Conservation (phyloP, 2,888 invertebrate genomes). For the Diarsia brunnea region DNA sequence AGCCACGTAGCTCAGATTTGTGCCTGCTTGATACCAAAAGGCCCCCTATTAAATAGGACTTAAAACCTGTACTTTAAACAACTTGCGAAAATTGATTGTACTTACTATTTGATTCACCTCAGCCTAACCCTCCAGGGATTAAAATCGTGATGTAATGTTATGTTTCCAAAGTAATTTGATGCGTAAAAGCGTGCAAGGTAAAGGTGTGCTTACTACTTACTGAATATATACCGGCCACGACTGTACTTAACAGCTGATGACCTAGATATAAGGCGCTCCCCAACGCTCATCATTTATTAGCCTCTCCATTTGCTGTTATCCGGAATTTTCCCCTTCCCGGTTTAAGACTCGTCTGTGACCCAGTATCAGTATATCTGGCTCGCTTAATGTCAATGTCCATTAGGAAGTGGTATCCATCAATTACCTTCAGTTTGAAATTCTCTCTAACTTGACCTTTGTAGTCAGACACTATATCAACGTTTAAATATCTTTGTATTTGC, state of each 20-base stretch:
- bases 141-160: too few relatives aligned
- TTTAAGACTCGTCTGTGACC: neutral
- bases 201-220: neutral
- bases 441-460: neutral
- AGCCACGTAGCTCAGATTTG: too few relatives aligned
- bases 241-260: slow-evolving; percentile 16
- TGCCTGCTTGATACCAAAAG: too few relatives aligned
- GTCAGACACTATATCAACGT: neutral
- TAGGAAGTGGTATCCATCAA: slow-evolving; percentile 4
- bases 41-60: too few relatives aligned
- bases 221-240: neutral
- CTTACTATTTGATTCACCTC: too few relatives aligned
- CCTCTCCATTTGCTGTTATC: neutral
- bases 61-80: too few relatives aligned
- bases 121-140: too few relatives aligned
- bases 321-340: slow-evolving; percentile 5
- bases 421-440: slow-evolving; percentile 5
- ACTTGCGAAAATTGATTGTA: too few relatives aligned
- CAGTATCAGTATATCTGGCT: neutral
- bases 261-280: slow-evolving; percentile 15
- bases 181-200: neutral
- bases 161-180: neutral
- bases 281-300: neutral
- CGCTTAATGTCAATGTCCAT: slow-evolving; percentile 16
- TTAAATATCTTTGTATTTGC: neutral